phyloP scores from a whole-genome alignment of 2,113 vertebrate species.

The Peromyscus maniculatus region DNA sequence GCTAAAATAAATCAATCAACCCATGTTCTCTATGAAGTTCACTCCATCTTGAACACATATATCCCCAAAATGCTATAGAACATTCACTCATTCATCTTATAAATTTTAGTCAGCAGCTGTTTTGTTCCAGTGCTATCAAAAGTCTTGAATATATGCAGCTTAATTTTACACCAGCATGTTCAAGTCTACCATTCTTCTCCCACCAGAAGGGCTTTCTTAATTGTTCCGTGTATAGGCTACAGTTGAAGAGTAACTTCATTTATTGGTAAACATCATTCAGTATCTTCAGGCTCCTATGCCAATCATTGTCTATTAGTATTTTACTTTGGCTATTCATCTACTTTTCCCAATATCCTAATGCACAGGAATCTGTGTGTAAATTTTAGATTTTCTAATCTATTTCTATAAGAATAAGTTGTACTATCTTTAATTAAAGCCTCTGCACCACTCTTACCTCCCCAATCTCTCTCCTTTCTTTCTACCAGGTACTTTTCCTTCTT shows the following conservation, averaged over 20 bases:
- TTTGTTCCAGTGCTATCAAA: background rate
- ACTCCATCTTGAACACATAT: background rate
- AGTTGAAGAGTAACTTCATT: background rate
- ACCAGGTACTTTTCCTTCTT: background rate
- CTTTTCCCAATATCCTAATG: background rate
- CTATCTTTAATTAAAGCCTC: background rate
- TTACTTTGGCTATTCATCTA: background rate
- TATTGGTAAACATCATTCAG: background rate
- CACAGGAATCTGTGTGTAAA: background rate
- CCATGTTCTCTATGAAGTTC: background rate
- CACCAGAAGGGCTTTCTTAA: background rate
- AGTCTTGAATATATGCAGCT: background rate
- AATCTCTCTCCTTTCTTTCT: background rate
- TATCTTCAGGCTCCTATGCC: background rate
- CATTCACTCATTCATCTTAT: background rate
- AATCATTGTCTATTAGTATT: background rate
- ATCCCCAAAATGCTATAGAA: background rate
- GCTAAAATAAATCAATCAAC: background rate
- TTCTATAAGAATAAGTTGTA: background rate
- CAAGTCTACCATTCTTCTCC: fast-evolving
- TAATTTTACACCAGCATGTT: background rate
- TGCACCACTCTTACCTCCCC: fast-evolving
- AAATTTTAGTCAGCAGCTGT: background rate
- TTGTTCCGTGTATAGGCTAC: background rate
- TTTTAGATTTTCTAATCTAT: background rate